These are phyloP conservation scores for Aythya baeri DNA, from an alignment of 2,113 vertebrate genomes.

Conservation along the genomic window DNA sequence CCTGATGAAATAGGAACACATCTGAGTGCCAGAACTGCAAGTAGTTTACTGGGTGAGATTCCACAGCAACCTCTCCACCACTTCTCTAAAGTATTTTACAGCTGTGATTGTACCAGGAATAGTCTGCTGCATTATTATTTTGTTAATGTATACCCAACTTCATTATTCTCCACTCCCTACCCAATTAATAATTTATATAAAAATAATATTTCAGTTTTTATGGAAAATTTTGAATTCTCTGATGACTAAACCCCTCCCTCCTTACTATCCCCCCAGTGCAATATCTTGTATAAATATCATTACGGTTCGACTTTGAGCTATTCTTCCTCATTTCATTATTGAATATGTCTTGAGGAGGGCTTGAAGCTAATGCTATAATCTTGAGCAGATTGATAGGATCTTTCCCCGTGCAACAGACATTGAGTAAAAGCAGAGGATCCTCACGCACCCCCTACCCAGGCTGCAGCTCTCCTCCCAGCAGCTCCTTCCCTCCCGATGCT, in stretches of 20 bases:
- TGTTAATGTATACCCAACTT: not conserved
- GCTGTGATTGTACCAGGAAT: not conserved
- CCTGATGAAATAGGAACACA: not conserved
- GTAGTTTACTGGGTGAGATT: not conserved
- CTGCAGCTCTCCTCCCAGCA: not conserved
- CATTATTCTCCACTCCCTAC: not conserved
- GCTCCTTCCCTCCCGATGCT: not conserved
- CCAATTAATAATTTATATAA: not conserved
- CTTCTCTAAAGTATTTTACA: not conserved
- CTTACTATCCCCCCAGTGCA: not conserved
- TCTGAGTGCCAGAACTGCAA: not conserved
- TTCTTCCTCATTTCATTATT: not conserved
- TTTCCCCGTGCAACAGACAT: not conserved
- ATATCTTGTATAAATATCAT: not conserved
- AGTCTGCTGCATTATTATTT: not conserved
- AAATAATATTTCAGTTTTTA: not conserved
- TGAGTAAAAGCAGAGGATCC: not conserved
- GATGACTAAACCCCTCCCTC: not conserved
- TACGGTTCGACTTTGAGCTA: not conserved
- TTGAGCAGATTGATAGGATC: not conserved
- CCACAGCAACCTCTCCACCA: not conserved
- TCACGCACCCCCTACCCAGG: rapidly evolving
- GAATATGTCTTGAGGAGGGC: not conserved
- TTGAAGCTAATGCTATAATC: not conserved
- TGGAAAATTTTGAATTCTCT: not conserved